phyloP scores from a whole-genome alignment of 2,888 invertebrate genomes.

The Conomelus anceps region DNA sequence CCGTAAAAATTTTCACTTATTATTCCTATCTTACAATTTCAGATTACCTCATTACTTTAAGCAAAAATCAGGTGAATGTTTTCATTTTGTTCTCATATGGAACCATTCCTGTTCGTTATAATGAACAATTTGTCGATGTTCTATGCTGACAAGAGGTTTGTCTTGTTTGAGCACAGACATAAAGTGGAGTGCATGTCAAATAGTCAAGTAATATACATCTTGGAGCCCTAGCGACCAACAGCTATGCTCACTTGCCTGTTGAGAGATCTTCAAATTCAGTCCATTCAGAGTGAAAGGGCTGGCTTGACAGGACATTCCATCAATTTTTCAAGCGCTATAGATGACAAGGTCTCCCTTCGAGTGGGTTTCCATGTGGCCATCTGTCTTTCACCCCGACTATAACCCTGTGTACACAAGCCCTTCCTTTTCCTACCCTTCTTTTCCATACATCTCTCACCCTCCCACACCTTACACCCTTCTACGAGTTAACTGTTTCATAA shows the following conservation, averaged over 20 bases:
- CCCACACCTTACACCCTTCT: background rate
- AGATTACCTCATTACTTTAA: no score
- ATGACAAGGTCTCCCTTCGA: constrained; percentile 8
- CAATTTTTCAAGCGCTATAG: constrained; percentile 11
- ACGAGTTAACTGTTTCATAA: background rate
- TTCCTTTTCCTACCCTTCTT: no score
- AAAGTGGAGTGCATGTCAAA: background rate
- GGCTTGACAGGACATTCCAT: constrained; percentile 7
- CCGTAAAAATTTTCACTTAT: no score
- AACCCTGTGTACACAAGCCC: background rate
- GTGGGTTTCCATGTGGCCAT: constrained; percentile 6
- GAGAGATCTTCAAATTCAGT: constrained; percentile 2
- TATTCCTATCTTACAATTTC: no score
- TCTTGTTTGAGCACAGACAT: background rate
- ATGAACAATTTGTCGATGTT: background rate
- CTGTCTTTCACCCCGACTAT: background rate
- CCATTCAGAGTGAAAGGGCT: background rate
- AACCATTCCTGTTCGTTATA: background rate
- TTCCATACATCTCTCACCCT: background rate
- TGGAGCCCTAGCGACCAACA: background rate
- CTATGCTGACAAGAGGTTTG: background rate
- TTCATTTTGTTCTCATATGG: background rate
- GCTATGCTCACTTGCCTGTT: background rate
- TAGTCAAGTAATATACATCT: background rate
- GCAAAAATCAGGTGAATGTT: background rate